These are phyloP conservation scores for Stichodactyla mertensii DNA, from an alignment of 64 coral and sea anemone species.

Conservation along the genomic window DNA sequence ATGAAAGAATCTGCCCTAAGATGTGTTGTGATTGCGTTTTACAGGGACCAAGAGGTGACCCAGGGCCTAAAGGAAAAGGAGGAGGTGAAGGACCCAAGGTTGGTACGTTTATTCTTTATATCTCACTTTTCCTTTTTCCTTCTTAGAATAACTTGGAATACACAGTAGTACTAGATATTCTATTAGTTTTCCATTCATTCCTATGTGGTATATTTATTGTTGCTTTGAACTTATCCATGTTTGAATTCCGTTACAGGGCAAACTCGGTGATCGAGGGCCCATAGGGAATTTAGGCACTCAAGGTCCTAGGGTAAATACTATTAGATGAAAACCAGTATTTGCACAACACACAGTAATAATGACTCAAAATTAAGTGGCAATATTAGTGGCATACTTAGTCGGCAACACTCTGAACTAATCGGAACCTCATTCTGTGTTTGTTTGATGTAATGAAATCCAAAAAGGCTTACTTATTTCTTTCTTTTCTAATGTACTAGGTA, in stretches of 20 bases:
- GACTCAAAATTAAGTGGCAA: too few species aligned
- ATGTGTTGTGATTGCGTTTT: neutral
- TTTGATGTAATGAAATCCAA: too few species aligned
- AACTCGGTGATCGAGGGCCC: conserved; percentile 27
- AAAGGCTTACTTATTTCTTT: too few species aligned
- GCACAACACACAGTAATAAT: too few species aligned
- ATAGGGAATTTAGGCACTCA: neutral
- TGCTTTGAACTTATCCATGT: conserved; percentile 11
- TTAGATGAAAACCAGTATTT: neutral
- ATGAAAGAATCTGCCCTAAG: neutral
- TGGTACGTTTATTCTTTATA: conserved; percentile 35
- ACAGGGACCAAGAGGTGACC: neutral
- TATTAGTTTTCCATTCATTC: neutral
- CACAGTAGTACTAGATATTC: neutral
- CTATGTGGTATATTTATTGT: neutral
- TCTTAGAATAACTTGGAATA: neutral
- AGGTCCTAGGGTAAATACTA: conserved; percentile 18
- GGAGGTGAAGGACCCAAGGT: conserved; percentile 36
- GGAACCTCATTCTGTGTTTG: neutral
- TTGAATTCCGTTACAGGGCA: conserved; percentile 22
- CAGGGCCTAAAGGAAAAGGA: neutral
- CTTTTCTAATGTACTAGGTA: too few species aligned
- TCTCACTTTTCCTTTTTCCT: conserved; percentile 3
- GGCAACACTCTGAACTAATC: neutral
- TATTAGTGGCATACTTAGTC: neutral